A percentile compares a stretch with the other conserved stretches of the same genome.
Conservation (phyloP, 2,888 invertebrate species). For the Pherbina coryleti region DNA sequence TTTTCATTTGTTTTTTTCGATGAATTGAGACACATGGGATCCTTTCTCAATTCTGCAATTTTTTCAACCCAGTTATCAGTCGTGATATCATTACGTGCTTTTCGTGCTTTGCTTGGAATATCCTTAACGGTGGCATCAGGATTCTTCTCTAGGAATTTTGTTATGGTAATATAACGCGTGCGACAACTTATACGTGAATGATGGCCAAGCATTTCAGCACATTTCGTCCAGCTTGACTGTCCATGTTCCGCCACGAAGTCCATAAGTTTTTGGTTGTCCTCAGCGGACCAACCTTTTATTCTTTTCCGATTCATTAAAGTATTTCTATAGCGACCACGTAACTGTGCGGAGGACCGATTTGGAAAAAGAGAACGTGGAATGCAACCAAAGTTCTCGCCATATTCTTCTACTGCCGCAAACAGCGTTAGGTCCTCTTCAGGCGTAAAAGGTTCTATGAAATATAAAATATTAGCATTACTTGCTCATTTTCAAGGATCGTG, state of each 20-base stretch:
- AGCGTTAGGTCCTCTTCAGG: slow-evolving; percentile 77
- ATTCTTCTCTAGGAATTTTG: slow-evolving; percentile 71
- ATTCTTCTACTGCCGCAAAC: slow-evolving; percentile 74
- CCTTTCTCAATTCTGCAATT: slow-evolving; percentile 53
- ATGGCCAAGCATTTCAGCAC: slow-evolving; percentile 72
- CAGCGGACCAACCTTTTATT: slow-evolving; percentile 73
- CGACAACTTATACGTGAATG: slow-evolving; percentile 74
- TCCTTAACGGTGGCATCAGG: slow-evolving; percentile 65
- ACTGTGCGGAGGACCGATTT: slow-evolving; percentile 74
- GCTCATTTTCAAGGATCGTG: neutral
- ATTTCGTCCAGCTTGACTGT: slow-evolving; percentile 71
- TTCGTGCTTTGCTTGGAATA: slow-evolving; percentile 58
- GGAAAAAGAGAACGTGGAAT: slow-evolving; percentile 74
- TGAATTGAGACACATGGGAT: slow-evolving; percentile 41
- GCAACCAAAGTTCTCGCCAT: slow-evolving; percentile 74
- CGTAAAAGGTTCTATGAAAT: slow-evolving; percentile 71
- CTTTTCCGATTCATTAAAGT: slow-evolving; percentile 67
- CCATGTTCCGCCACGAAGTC: slow-evolving; percentile 71
- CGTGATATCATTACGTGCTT: slow-evolving; percentile 50
- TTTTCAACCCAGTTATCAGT: slow-evolving; percentile 63
- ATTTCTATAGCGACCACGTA: slow-evolving; percentile 74
- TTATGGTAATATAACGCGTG: slow-evolving; percentile 73
- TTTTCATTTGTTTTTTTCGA: no score
- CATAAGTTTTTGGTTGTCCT: slow-evolving; percentile 75
- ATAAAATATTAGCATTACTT: neutral